Base-by-base conservation (phyloP, 2,888 invertebrate genomes). In the Itoplectis maculator region DNA sequence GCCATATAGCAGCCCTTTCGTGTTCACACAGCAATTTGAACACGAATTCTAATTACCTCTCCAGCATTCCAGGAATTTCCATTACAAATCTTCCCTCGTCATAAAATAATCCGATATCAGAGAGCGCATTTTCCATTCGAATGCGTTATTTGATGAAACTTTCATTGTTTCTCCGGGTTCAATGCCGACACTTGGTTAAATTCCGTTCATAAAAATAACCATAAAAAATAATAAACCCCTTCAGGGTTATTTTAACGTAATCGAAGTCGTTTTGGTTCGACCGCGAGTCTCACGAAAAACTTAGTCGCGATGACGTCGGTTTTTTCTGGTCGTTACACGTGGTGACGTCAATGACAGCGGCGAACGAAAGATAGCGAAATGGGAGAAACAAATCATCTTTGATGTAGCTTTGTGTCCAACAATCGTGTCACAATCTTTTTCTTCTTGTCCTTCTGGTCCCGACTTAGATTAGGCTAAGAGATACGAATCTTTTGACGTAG, bases 331-430 rank as follows among this genome's bases (percentile, higher is more conserved):
- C 13, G 56, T 35, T n/a, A 8, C 18, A 11, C 18, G 37, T 23
- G 66, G n/a, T 82, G 82, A 79, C 82, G 82, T 79, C 82, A 82
- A 79, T 79, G 82, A 47, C 68, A 59, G 47, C 40, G 15, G 15
- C 49, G 35, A 70, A 15, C 42, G 74, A 70, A 68, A 74, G 65
- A 42, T 75, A 75, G 56, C 37, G 75, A 51, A 74, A 61, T 75
- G n/a, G 40, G 29, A 13, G 73, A 74, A 47, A 78, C 51, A 69
- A 74, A 78, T 65, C 73, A 78, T 81, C 78, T 59, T 74, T 18
- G 35, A 51, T 61, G 74, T 78, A 59, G 56, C 42, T 74, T 70
- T 70, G 49, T 51, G 78, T 63, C 65, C 56, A 20, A 15, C 6
- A 23, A 7, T 42, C 13, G 9, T 76, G 59, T 69, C 42, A 42